Evolutionary conservation across 2,888 invertebrate species (phyloP), one percentile per base, ranked within the genome.

Genomic region (Ethmia dodecea): DNA sequence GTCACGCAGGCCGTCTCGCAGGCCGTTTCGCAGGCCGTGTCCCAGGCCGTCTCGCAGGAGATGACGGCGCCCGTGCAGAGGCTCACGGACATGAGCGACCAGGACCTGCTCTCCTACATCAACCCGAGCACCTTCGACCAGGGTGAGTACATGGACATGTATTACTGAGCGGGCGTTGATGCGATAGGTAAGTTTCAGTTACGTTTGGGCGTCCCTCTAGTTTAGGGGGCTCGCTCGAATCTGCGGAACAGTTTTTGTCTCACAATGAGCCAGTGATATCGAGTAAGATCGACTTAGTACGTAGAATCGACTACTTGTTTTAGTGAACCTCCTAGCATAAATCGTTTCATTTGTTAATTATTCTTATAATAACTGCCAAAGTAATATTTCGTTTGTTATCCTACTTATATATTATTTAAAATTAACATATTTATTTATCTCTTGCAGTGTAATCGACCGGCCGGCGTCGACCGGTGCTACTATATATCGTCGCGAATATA

Each of bases 41-140:
- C 79, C 42, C 80, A 84, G 49, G 83, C 81, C 42, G 86, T 86
- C 30, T 67, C 75, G 41, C 83, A 86, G 52, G 87, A 87, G 60
- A 88, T 89, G 71, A 69, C 79, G 49, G 87, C 89, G 89, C 76
- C 92, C 87, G 86, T 84, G 33, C 92, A 92, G 62, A 90, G 93
- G 29, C 88, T 95, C 51, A 92, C 93, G 6, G 91, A 92, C 56
- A 94, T 96, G 92, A 94, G 94, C 45, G 95, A 95, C 72, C 93
- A 93, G 74, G 95, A 96, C 79, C 88, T 96, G 52, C 89, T 96
- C 52, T 94, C 93, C 70, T 94, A 94, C 78, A 95, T 96, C 52
- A 95, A 95, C 86, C 94, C 95, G 32, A 93, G 92, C 87, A 94
- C 94, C 72, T 95, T 96, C 73, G 95, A 95, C 79, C 93, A 92